Base-by-base conservation (phyloP, 1,140 invertebrate genomes). In the Streblospio benedicti region DNA sequence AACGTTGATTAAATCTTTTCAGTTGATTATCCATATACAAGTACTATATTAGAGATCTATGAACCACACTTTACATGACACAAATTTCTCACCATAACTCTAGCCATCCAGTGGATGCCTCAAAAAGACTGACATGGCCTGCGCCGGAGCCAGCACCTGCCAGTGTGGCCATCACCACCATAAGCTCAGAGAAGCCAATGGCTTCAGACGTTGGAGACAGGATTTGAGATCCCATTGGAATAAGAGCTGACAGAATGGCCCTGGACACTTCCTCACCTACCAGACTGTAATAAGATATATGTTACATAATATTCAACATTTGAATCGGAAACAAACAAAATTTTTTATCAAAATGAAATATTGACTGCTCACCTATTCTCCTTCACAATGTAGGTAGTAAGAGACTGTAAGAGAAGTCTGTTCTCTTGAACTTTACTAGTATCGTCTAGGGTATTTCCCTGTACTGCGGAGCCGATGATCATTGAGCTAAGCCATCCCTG, bases 121-220 rank as follows among this genome's bases (percentile, higher is more conserved):
- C 84, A 69, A 95, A 92, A 3, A 95, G 73, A 23, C 84, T 79
- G 1, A 84, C 74, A 75, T 95, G 91, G 0, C 91, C 89, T 27
- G 85, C 85, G 0, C 77, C 75, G 9, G 83, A 81, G 6, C 89
- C 86, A 31, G 88, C 87, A 72, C 90, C 87, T 0, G 91, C 91
- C 57, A 95, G 76, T 2, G 86, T 90, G 2, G 88, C 87, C 78
- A 81, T 76, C 4, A 91, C 85, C 62, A 86, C 83, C 81, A 95
- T 86, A 14, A 94, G 79, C 69, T 90, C 87, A 5, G 86, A 83
- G 69, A 92, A 90, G 28, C 87, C 86, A 43, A 83, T 80, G 1
- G 83, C 85, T 70, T 89, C 87, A 28, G 85, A 81, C 50, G 80
- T 77, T 4, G 81, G 78, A 2, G 81, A 82, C 31, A 76, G 75